Evolutionary conservation across 2,113 vertebrate species (phyloP), one percentile per base, ranked within the genome.

Genomic region (Solea solea): DNA sequence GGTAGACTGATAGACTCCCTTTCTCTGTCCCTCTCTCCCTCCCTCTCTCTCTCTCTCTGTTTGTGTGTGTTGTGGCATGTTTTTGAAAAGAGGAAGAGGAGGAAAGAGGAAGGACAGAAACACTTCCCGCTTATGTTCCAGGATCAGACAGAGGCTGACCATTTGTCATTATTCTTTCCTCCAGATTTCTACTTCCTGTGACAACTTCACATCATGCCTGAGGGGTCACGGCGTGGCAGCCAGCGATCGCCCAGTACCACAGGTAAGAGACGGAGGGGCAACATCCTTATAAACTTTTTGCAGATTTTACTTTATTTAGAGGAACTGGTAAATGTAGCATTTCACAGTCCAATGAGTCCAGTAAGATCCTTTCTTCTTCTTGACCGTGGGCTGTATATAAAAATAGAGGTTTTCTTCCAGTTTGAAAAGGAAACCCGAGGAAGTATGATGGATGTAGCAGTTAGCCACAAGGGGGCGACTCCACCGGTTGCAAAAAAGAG

Each of bases 151-250:
- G 16, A 13, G 44, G 39, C 15, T 45, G 27, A 82, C 52, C 6
- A 0, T 15, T 9, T 70, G 4, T 48, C 46, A 2, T 25, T 0
- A 1, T 44, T 7, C 69, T n/a, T 42, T 44, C 28, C 39, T 15
- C 11, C 82, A 94, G 93, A 81, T 90, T 89, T 89, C 85, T 82
- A 73, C 82, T 91, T 90, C 84, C 84, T 88, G 89, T 90, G 89
- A 92, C 80, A 90, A 82, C 86, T 79, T 90, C 90, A 49, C 93
- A 94, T 50, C 90, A 94, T 94, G 94, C 94, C 94, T 88, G 94
- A 94, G 83, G 90, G 93, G 82, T 91, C 90, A 66, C 88, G 90
- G 67, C 90, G 84, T 7, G 81, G 92, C 84, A 91, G 81, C 76
- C 87, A 92, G 78, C 93, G 87, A 88, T 93, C 89, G 70, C 82